These are phyloP conservation scores for Dissostichus mawsoni DNA, from an alignment of 2,113 vertebrate genomes.

Conservation along the genomic window DNA sequence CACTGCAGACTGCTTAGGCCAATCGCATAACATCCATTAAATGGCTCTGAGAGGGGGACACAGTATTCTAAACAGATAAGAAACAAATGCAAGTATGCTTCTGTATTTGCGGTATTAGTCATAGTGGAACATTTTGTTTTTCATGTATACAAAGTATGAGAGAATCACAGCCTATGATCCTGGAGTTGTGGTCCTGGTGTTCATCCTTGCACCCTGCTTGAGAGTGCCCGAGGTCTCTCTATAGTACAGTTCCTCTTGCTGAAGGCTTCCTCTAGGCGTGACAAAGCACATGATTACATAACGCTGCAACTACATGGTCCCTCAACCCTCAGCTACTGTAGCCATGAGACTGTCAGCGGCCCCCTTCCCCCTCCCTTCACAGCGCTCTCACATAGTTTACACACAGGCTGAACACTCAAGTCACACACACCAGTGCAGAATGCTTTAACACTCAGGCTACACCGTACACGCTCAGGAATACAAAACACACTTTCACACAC, in stretches of 20 bases:
- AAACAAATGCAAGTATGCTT: background rate
- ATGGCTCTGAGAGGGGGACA: background rate
- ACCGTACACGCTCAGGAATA: background rate
- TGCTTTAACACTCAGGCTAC: slow-evolving; percentile 21
- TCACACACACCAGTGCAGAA: slow-evolving; percentile 27
- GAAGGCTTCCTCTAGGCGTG: slow-evolving; percentile 39
- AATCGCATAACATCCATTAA: slow-evolving; percentile 28
- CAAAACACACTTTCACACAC: background rate
- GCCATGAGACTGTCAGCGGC: slow-evolving; percentile 38
- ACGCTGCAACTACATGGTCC: slow-evolving; percentile 61
- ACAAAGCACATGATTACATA: slow-evolving; percentile 66
- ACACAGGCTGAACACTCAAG: slow-evolving; percentile 20
- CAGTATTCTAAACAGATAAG: slow-evolving; percentile 18
- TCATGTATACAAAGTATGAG: background rate
- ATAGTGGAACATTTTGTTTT: background rate
- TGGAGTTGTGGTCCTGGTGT: slow-evolving; percentile 10
- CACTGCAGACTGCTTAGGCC: slow-evolving; percentile 3
- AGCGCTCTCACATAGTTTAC: slow-evolving; percentile 41
- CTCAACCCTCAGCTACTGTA: slow-evolving; percentile 52
- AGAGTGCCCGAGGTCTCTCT: slow-evolving; percentile 12
- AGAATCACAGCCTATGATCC: background rate
- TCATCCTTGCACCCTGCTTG: slow-evolving; percentile 12
- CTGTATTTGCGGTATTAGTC: background rate
- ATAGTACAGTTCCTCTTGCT: slow-evolving; percentile 26
- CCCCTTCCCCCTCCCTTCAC: slow-evolving; percentile 39